These are phyloP conservation scores for Arenaria interpres DNA, from an alignment of 2,113 vertebrate species.

Conservation along the genomic window DNA sequence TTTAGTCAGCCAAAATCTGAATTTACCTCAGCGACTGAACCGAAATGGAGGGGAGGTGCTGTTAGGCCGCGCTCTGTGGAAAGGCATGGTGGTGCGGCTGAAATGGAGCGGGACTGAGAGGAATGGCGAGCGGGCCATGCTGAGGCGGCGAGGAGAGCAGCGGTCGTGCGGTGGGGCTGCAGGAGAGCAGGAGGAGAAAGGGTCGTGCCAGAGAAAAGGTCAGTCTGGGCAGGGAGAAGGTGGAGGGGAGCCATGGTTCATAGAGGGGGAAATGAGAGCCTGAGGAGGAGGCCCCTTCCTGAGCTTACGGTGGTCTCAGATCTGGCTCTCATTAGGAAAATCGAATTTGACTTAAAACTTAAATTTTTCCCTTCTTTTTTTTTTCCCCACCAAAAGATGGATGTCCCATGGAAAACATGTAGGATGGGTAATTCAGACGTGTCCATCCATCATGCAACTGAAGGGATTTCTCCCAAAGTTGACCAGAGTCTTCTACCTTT, in stretches of 20 bases:
- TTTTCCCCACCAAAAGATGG: not conserved
- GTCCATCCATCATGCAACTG: fast-evolving
- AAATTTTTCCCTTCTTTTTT: not conserved
- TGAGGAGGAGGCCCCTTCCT: not conserved
- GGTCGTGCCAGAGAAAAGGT: fast-evolving
- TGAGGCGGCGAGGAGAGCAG: fast-evolving
- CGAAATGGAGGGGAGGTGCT: fast-evolving
- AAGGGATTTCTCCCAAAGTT: not conserved
- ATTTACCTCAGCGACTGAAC: not conserved
- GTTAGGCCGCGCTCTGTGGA: fast-evolving
- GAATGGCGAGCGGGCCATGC: fast-evolving
- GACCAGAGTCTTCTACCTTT: not conserved
- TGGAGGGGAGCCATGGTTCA: fast-evolving
- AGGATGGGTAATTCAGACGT: fast-evolving
- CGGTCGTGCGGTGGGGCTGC: fast-evolving
- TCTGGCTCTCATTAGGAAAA: not conserved
- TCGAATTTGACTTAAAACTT: not conserved
- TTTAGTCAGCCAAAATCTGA: not conserved
- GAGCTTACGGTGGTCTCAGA: fast-evolving
- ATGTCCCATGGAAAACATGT: fast-evolving
- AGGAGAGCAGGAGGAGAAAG: fast-evolving
- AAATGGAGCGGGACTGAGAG: fast-evolving
- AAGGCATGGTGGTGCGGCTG: fast-evolving
- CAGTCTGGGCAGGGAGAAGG: not conserved
- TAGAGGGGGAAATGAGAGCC: fast-evolving